Percentiles rank a stretch among this genome's conserved stretches.
Evolutionary conservation across 1,140 invertebrate genomes (phyloP).

Genomic region (Contarinia nasturtii): DNA sequence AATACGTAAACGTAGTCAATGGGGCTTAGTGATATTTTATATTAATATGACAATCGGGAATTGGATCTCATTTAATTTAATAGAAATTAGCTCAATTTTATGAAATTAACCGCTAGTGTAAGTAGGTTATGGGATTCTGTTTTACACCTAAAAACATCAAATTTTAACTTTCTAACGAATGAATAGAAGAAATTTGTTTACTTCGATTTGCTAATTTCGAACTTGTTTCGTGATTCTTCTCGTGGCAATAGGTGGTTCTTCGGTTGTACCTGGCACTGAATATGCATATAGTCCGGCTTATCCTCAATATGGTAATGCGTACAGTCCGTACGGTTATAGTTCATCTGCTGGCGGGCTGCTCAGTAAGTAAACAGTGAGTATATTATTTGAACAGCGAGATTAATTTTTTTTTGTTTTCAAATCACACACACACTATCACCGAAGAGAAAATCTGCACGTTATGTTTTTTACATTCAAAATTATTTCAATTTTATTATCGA

Average conservation of each 20-base stretch:
- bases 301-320: constrained; percentile 50
- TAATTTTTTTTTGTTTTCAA: no score
- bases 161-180: not conserved
- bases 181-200: not conserved
- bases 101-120: not conserved
- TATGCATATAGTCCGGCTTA: constrained; percentile 57
- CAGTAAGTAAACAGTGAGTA: constrained; percentile 65
- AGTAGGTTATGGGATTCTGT: not conserved
- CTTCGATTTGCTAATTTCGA: not conserved
- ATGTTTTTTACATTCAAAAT: no score
- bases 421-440: no score
- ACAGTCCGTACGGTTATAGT: constrained; percentile 51
- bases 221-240: constrained; percentile 6
- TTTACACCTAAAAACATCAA: not conserved
- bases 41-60: no score
- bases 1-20: no score
- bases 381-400: constrained; percentile 10
- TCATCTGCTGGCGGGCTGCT: constrained; percentile 51
- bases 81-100: not conserved
- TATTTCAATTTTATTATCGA: no score
- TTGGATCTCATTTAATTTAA: not conserved
- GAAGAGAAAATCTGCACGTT: no score
- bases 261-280: constrained; percentile 35
- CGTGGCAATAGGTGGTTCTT: constrained; percentile 34
- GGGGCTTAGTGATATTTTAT: no score